A percentile compares a stretch with the other conserved stretches of the same genome.
Conservation (phyloP, 2,797 vertebrate species). For the Betta splendens region DNA sequence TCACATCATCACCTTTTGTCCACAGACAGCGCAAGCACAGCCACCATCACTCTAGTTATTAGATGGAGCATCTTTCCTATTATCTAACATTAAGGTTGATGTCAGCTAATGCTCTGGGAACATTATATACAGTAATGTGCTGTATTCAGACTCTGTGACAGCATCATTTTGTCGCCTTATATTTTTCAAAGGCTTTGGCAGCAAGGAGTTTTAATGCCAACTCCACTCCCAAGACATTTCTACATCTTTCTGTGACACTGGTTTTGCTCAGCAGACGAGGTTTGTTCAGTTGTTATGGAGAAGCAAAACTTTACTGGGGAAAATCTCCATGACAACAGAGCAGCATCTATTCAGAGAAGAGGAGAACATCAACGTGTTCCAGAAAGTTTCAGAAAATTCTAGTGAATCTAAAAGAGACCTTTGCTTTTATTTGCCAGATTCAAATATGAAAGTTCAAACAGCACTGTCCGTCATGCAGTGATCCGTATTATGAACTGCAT, state of each 20-base stretch:
- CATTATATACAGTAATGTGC: too few species aligned
- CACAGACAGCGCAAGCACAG: not conserved
- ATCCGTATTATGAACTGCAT: too few species aligned
- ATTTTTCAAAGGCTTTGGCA: not conserved
- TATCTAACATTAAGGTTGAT: not conserved
- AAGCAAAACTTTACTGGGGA: not conserved
- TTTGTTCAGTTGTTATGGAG: not conserved
- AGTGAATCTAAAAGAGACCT: not conserved
- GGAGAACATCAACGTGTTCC: not conserved
- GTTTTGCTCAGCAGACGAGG: not conserved
- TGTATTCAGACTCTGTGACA: not conserved
- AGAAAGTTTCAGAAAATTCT: not conserved
- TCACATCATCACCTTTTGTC: not conserved
- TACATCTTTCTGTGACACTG: not conserved
- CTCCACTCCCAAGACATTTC: not conserved
- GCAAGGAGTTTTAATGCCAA: not conserved
- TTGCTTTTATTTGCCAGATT: not conserved
- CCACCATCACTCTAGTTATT: not conserved
- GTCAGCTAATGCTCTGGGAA: conserved; percentile 14
- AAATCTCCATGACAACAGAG: conserved; percentile 1
- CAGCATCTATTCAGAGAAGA: not conserved
- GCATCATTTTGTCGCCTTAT: too few species aligned
- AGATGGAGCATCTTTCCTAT: conserved; percentile 4
- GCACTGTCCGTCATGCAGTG: not conserved
- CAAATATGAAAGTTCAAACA: not conserved